Evolutionary conservation across 1,140 invertebrate species (phyloP), one percentile per base, ranked within the genome.

Genomic region (Drosophila equinoxialis): DNA sequence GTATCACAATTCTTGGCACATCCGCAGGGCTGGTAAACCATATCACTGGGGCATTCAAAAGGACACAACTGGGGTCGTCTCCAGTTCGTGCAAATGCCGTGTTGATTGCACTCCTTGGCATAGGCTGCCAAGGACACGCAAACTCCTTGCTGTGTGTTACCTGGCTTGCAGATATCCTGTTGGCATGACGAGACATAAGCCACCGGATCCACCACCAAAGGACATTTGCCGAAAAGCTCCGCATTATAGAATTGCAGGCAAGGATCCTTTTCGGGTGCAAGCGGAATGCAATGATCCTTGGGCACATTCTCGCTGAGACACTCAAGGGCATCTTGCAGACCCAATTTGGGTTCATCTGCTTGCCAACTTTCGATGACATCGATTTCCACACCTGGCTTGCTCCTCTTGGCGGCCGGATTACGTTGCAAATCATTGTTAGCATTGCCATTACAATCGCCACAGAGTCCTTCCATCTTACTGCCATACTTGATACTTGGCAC

Each of bases 371-470:
- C 90, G 0, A 94, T 94, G 78, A 95, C 95, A 45, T 94, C 93
- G 0, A 63, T 66, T 11, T 23, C 17, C 26, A 74, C 20, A 54
- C 87, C 76, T 3, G 74, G 41, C 60, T 81, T 79, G 3, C 17
- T 6, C 8, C 45, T 8, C 93, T 86, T 75, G 57, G 81, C 90
- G 1, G 87, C 79, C 8, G 92, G 92, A 66, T 93, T 94, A n/a
- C 92, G 73, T 39, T 81, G 93, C 23, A 96, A 81, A 81, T 96
- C 95, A 80, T 95, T 94, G 0, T 94, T 92, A 10, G 93, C 90
- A 81, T 96, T 93, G 10, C 93, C 93, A 74, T 96, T 96, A 85
- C 96, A 97, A 73, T 95, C 94, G 60, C 96, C 96, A 90, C 96
- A 97, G 0, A 97, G 91, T 42, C 96, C 97, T 92, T 97, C 95